Evolutionary conservation across 2,113 vertebrate species (phyloP), one percentile per base, ranked within the genome.

Genomic region (Oryzias melastigma): DNA sequence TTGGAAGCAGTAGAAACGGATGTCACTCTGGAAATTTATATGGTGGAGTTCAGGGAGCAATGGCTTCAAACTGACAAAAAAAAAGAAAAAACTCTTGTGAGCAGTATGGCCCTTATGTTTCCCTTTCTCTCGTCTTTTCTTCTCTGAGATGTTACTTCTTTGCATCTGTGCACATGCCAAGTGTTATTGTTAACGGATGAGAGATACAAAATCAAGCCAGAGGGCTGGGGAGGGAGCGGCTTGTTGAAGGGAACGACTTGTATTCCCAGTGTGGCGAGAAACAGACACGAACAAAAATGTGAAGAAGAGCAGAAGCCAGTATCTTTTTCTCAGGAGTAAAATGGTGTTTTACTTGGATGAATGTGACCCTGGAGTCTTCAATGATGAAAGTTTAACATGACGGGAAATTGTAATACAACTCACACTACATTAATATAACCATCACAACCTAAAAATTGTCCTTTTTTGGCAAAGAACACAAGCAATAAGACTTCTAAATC

Each of bases 1-100:
- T 88, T 89, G 89, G 88, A 89, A 82, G 83, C 81, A 72, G 81
- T 86, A 88, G 83, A 87, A 88, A 87, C 80, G 80, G 82, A 87
- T 80, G 88, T 90, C 87, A 85, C 83, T 52, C 75, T 81, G 72
- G 75, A 87, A 88, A 90, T 89, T 88, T 89, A 86, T 87, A 80
- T 64, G 58, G 61, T 75, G 83, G 40, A 66, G 83, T 88, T 87
- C 80, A 84, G 82, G 79, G 81, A 87, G 82, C 84, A 89, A 56
- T 65, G 78, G 85, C 84, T 79, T 77, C 89, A 89, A 90, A 90
- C 88, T 88, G 83, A 87, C 85, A 75, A 89, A 80, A 83, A 79
- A 80, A 83, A 79, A 89, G 78, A 83, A 79, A 80, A 83, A 79
- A 86, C 78, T 82, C 83, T 84, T 76, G 73, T 83, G 83, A 85